A percentile compares a stretch with the other conserved stretches of the same genome.
Conservation (phyloP, 92 coral and sea anemone genomes). For the Umimayanthus chanpuru region DNA sequence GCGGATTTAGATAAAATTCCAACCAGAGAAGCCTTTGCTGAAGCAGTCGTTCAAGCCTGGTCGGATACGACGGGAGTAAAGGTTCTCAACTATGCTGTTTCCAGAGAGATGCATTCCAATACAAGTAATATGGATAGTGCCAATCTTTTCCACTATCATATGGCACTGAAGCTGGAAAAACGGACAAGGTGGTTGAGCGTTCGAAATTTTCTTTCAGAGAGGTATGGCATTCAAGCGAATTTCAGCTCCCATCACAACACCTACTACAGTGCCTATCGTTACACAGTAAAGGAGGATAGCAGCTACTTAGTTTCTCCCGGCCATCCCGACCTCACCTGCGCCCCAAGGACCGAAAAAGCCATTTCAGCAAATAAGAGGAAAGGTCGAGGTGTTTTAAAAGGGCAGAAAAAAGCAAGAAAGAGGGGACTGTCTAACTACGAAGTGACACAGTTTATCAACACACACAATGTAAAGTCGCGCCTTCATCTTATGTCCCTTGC, state of each 20-base stretch:
- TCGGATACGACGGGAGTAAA: slow-evolving; percentile 12
- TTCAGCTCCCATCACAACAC: slow-evolving; percentile 39
- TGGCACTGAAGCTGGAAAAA: slow-evolving; percentile 39
- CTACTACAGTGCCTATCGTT: slow-evolving; percentile 30
- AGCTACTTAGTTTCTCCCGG: background rate
- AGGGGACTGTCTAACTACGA: slow-evolving; percentile 30
- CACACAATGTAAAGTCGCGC: slow-evolving; percentile 16
- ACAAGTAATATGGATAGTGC: background rate
- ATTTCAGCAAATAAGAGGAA: slow-evolving; percentile 15
- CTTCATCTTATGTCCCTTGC: slow-evolving; percentile 42
- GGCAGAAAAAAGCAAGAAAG: slow-evolving; percentile 9
- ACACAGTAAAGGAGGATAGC: slow-evolving; percentile 16
- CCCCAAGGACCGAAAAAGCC: slow-evolving; percentile 40
- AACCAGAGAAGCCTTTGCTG: slow-evolving; percentile 31
- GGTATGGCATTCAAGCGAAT: slow-evolving; percentile 21
- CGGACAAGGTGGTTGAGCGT: slow-evolving; percentile 26
- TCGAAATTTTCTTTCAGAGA: slow-evolving; percentile 16
- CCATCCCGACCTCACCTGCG: slow-evolving; percentile 30
- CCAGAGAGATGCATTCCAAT: slow-evolving; percentile 22
- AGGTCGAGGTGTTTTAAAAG: background rate
- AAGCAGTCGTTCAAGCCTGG: background rate
- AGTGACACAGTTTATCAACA: slow-evolving; percentile 28
- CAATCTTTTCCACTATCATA: slow-evolving; percentile 30
- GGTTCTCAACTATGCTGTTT: slow-evolving; percentile 27
- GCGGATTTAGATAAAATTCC: slow-evolving; percentile 5